Percentiles rank a stretch among this genome's conserved stretches.
Evolutionary conservation across 2,888 invertebrate species (phyloP).

Genomic region (Dorcus parallelipipedus): DNA sequence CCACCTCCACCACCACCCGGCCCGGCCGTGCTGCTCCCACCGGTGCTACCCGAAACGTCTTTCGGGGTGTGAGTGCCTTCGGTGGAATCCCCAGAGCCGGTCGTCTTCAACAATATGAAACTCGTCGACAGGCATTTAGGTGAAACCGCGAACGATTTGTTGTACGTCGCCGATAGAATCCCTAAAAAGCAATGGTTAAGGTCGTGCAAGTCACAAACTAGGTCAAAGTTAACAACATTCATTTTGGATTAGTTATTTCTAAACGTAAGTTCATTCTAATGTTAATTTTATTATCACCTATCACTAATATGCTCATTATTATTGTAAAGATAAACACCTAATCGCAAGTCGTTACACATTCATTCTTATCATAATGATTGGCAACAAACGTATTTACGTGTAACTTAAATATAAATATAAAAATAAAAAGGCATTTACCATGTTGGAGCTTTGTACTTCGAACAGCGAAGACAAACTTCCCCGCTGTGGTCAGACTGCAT

Average conservation of each 20-base stretch:
- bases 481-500: constrained; percentile 46
- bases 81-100: constrained; percentile 34
- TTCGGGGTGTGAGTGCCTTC: constrained; percentile 26
- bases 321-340: too few species aligned
- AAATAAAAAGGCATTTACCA: constrained; percentile 35
- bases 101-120: constrained; percentile 38
- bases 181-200: constrained; percentile 23
- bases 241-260: too few species aligned
- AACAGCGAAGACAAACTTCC: constrained; percentile 44
- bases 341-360: too few species aligned
- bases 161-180: constrained; percentile 34
- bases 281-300: too few species aligned
- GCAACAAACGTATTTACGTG: neutral
- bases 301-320: too few species aligned
- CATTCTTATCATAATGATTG: neutral
- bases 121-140: constrained; percentile 36
- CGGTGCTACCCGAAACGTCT: constrained; percentile 23
- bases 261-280: too few species aligned
- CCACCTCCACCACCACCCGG: constrained; percentile 51
- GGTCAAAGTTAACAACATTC: too few species aligned
- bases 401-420: neutral
- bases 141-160: constrained; percentile 24
- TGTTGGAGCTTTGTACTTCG: constrained; percentile 43
- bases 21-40: constrained; percentile 15
- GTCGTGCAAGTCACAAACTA: too few species aligned